Conservation (phyloP, 2,888 invertebrate genomes). For the Alentia gelatinosa region DNA sequence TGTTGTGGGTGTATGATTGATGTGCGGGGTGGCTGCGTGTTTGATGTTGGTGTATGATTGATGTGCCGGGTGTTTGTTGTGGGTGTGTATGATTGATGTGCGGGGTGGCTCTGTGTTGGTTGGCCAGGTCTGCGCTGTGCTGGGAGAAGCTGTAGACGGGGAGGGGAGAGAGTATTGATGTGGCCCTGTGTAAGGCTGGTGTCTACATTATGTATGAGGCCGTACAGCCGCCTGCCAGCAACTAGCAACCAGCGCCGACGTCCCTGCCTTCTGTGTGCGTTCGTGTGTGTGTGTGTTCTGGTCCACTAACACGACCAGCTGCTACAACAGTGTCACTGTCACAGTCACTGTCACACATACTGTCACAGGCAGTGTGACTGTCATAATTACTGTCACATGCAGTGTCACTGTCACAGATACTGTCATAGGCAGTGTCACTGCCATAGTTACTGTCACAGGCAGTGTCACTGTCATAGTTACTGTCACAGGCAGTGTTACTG, state of each 20-base stretch:
- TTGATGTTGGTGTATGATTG: too few relatives aligned
- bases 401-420: not conserved
- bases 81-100: not conserved
- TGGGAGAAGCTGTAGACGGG: not conserved
- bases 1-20: too few relatives aligned
- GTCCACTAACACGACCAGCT: not conserved
- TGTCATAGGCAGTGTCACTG: not conserved
- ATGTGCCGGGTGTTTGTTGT: too few relatives aligned
- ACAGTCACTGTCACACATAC: not conserved
- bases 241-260: not conserved
- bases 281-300: not conserved
- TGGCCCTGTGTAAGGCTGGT: conserved; percentile 9
- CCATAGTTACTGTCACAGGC: not conserved
- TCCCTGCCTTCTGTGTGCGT: not conserved
- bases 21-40: too few relatives aligned
- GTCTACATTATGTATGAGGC: conserved; percentile 16
- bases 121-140: not conserved
- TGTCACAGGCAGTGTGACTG: not conserved
- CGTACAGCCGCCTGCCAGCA: conserved; percentile 4
- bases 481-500: not conserved
- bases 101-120: not conserved
- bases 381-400: not conserved
- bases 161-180: conserved; percentile 5
- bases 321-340: not conserved
- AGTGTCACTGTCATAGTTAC: not conserved